A percentile compares a stretch with the other conserved stretches of the same genome.
Evolutionary conservation across 2,888 invertebrate species (phyloP).

Genomic region (Patella depressa): DNA sequence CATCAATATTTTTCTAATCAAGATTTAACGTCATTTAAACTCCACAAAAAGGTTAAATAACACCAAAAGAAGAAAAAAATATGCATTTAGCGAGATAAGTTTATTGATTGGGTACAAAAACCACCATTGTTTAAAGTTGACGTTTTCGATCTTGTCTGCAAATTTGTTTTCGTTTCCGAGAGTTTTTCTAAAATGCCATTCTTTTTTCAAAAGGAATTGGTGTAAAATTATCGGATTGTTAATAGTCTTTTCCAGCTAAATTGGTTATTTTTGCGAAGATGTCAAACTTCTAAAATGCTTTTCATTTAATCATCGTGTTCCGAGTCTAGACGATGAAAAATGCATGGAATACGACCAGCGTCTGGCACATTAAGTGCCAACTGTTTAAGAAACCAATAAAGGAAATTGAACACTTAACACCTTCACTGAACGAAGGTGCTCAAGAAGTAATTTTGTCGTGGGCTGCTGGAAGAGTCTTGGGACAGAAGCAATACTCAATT

Average conservation of each 20-base stretch:
- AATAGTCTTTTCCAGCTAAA: too few species aligned
- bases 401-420: slow-evolving; percentile 12
- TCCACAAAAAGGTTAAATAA: too few species aligned
- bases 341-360: neutral
- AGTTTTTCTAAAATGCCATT: too few species aligned
- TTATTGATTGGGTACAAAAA: too few species aligned
- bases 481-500: neutral
- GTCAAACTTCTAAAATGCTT: neutral
- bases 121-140: too few species aligned
- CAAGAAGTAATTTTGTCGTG: slow-evolving; percentile 9
- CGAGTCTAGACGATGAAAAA: slow-evolving; percentile 8
- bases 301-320: neutral
- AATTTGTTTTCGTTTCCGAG: too few species aligned
- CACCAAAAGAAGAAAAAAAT: too few species aligned
- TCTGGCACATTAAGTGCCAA: slow-evolving; percentile 7
- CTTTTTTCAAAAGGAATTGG: too few species aligned
- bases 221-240: neutral
- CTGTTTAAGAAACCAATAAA: slow-evolving; percentile 11
- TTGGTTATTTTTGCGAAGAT: neutral
- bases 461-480: neutral
- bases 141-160: too few species aligned
- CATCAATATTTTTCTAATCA: too few species aligned
- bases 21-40: too few species aligned
- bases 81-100: too few species aligned
- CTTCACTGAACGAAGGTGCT: neutral